These are phyloP conservation scores for Apodemus speciosus DNA, from an alignment of 2,113 vertebrate species.

Conservation along the genomic window DNA sequence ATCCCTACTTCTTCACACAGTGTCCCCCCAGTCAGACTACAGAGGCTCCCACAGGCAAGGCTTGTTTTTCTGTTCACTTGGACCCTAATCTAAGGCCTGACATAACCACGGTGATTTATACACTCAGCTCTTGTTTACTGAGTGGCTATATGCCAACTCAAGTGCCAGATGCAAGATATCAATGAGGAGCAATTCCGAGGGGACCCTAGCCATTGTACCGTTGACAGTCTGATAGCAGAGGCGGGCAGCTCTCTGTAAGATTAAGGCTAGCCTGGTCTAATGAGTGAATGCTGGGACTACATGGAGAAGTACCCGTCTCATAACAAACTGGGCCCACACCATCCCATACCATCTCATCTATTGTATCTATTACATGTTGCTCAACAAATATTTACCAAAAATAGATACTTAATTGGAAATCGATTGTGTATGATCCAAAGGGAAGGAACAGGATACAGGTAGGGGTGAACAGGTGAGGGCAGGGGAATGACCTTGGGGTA, in stretches of 20 bases:
- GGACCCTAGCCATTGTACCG: background rate
- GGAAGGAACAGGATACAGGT: background rate
- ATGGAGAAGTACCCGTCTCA: background rate
- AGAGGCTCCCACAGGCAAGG: background rate
- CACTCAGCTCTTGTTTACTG: background rate
- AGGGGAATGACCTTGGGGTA: background rate
- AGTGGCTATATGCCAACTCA: background rate
- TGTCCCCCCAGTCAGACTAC: accelerated
- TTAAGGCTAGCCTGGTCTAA: no score
- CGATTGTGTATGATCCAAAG: background rate
- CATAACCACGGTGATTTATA: background rate
- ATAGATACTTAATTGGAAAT: background rate
- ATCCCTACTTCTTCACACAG: no score
- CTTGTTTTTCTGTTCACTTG: background rate
- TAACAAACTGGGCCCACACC: background rate
- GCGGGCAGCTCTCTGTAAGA: background rate
- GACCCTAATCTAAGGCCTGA: background rate
- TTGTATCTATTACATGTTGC: no score
- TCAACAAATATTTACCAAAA: background rate
- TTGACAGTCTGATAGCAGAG: background rate
- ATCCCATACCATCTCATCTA: no score
- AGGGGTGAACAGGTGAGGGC: background rate
- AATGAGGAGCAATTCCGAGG: background rate
- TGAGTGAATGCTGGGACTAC: background rate
- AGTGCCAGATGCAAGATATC: background rate